Base-by-base conservation (phyloP, 2,113 vertebrate species). In the Cinclus cinclus region DNA sequence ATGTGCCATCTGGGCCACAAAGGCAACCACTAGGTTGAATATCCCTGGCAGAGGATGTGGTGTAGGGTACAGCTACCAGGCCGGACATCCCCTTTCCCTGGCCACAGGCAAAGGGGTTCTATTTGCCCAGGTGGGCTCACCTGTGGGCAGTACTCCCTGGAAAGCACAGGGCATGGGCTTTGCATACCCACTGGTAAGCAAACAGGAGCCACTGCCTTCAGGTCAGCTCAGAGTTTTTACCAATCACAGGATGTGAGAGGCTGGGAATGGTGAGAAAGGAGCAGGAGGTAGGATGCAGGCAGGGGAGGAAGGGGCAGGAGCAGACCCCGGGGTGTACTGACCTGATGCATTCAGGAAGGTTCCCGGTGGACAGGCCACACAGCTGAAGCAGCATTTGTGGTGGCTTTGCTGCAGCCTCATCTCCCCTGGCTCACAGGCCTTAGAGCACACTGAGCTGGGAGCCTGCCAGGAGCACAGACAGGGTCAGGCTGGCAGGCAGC, bases 271-370 rank as follows among this genome's bases (percentile, higher is more conserved):
- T 22, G 41, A 62, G n/a, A 35, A 8, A 3, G 10, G 47, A 74
- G 24, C 5, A 9, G 27, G 17, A 70, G 27, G 33, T 27, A 74
- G 67, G 49, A 42, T 71, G 39, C 33, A 27, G 46, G 27, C n/a
- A 67, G 20, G 28, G 21, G 39, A 19, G 56, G 33, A 35, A 44
- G 9, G 31, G 21, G 31, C 14, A 27, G 21, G 56, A 22, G 27
- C 28, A 42, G 35, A 46, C 17, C 9, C 15, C 1, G 0, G 9
- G 6, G 13, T 0, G 0, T 49, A 97, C 97, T 97, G 96, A 99
- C 98, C 98, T 3, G 98, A 98, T 47, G 6, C 94, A 95, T 98
- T 99, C 62, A 98, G 77, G 74, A 98, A 99, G 65, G 98, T 98
- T 80, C 97, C 97, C 1, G 93, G 33, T 0, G 92, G 93, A 86